A percentile compares a stretch with the other conserved stretches of the same genome.
These are phyloP conservation scores for Heterocephalus glaber DNA, from an alignment of 2,113 vertebrate species.

Conservation along the genomic window DNA sequence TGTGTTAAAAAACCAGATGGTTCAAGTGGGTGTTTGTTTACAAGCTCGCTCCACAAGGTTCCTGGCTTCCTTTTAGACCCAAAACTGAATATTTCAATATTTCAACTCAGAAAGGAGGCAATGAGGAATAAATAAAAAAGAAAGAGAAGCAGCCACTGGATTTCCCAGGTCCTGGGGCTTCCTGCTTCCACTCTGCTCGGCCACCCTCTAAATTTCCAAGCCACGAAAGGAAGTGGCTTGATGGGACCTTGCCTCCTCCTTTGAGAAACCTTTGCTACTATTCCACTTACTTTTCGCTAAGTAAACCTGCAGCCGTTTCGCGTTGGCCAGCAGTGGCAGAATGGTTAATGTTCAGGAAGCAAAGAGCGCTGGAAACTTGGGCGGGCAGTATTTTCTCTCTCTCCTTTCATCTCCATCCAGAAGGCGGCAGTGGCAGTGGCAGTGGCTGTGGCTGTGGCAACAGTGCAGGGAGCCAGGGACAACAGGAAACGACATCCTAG, in stretches of 20 bases:
- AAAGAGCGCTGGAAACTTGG: not conserved
- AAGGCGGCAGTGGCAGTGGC: not conserved
- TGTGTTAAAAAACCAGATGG: slow-evolving; percentile 81
- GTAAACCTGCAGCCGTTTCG: not conserved
- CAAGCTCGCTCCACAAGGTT: slow-evolving; percentile 74
- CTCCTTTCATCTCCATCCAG: not conserved
- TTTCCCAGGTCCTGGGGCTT: not conserved
- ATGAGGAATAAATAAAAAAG: not conserved
- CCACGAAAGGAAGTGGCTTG: not conserved
- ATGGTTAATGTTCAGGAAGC: not conserved
- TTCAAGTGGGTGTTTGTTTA: slow-evolving; percentile 81
- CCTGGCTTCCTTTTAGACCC: slow-evolving; percentile 70
- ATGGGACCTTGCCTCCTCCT: not conserved
- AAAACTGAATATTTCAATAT: slow-evolving; percentile 70
- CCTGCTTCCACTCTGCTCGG: not conserved
- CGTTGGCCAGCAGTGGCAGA: not conserved
- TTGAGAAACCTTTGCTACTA: not conserved
- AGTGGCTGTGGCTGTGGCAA: not conserved
- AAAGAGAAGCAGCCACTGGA: not conserved
- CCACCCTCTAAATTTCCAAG: not conserved
- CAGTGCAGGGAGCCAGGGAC: not conserved
- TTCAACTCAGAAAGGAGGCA: slow-evolving; percentile 52
- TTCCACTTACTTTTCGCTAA: not conserved
- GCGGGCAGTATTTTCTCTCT: not conserved
- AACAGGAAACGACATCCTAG: not conserved